Evolutionary conservation across 2,113 vertebrate species (phyloP).

Genomic region (Stigmatopora argus): DNA sequence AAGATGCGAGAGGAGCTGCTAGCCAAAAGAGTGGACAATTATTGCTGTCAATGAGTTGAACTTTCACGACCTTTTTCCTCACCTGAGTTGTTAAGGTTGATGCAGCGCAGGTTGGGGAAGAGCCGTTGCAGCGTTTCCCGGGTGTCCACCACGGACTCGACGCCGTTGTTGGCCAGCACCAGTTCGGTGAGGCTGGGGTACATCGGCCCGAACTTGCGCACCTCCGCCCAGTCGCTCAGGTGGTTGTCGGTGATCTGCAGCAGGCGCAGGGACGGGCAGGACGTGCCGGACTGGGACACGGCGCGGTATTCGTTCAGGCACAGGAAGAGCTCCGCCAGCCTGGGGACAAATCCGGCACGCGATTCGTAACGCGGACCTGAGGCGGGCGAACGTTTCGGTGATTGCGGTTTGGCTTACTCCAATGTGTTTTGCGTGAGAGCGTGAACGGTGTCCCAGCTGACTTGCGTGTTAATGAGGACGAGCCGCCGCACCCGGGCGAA

Average conservation of each 20-base stretch:
- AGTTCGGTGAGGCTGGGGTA: constrained; percentile 85
- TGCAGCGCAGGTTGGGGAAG: constrained; percentile 86
- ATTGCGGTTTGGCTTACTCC: constrained; percentile 73
- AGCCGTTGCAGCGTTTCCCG: constrained; percentile 78
- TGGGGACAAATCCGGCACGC: constrained; percentile 42
- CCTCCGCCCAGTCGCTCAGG: constrained; percentile 88
- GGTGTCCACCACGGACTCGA: constrained; percentile 79
- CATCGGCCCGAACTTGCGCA: constrained; percentile 88
- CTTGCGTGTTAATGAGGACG: constrained; percentile 93
- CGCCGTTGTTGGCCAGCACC: constrained; percentile 87
- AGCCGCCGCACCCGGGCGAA: constrained; percentile 86
- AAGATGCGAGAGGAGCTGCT: no score
- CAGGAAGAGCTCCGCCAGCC: constrained; percentile 96
- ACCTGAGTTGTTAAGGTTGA: constrained; percentile 98
- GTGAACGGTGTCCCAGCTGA: constrained; percentile 94
- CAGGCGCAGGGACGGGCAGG: constrained; percentile 86
- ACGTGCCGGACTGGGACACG: constrained; percentile 77
- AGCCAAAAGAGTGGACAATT: no score
- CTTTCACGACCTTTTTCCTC: background rate
- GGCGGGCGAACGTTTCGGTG: background rate
- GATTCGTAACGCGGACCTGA: background rate
- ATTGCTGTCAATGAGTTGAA: no score
- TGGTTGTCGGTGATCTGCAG: constrained; percentile 98
- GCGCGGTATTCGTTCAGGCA: constrained; percentile 91
- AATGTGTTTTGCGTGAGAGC: constrained; percentile 83